These are phyloP conservation scores for Eilema depressum DNA, from an alignment of 2,888 invertebrate species.

Conservation along the genomic window DNA sequence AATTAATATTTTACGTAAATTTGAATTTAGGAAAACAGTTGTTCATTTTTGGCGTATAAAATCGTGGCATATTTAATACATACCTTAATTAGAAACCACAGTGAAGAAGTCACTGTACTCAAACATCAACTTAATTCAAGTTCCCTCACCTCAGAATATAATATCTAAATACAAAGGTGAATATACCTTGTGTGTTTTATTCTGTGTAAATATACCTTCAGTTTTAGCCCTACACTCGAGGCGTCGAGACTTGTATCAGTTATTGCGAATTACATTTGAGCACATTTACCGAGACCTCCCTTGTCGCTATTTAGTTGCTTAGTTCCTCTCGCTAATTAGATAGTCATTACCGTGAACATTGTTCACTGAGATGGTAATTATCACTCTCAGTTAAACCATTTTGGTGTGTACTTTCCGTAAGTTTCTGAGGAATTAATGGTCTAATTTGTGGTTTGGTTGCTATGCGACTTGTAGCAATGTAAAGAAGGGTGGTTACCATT, in stretches of 20 bases:
- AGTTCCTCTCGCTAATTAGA: slow-evolving; percentile 37
- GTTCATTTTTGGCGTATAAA: neutral
- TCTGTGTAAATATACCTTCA: slow-evolving; percentile 22
- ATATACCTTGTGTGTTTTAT: neutral
- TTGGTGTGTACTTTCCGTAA: neutral
- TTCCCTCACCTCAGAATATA: neutral
- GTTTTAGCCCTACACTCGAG: slow-evolving; percentile 21
- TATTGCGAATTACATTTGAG: slow-evolving; percentile 33
- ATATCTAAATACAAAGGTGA: slow-evolving; percentile 13
- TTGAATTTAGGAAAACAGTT: neutral
- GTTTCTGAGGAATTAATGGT: slow-evolving; percentile 1
- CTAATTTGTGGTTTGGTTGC: neutral
- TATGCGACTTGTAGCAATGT: too few species aligned
- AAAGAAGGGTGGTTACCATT: too few species aligned
- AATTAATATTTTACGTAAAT: neutral
- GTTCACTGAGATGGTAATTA: slow-evolving; percentile 19
- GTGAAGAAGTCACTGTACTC: neutral
- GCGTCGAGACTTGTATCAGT: slow-evolving; percentile 34
- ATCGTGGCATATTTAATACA: neutral
- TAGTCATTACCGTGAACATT: slow-evolving; percentile 36
- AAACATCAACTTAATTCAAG: neutral
- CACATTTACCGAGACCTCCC: slow-evolving; percentile 18
- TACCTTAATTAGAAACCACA: neutral
- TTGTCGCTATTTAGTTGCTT: slow-evolving; percentile 26
- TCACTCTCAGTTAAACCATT: slow-evolving; percentile 9